Conservation (phyloP, 64 coral and sea anemone genomes). For the Hydrozoanthus tunicans region DNA sequence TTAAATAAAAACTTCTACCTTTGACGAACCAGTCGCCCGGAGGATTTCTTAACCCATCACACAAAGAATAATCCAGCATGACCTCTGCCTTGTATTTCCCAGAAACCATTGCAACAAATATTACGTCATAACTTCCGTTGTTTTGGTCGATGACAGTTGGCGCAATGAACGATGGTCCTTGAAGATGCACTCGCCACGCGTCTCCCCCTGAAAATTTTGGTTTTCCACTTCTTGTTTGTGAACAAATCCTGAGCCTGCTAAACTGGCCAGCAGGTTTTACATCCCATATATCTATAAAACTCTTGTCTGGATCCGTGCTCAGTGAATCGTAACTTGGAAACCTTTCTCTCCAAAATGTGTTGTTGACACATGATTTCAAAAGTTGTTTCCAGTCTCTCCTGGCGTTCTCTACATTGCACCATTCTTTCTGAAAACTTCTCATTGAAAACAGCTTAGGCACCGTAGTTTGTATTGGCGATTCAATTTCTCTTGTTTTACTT, state of each 20-base stretch:
- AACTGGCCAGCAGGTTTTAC: constrained; percentile 55
- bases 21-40: constrained; percentile 54
- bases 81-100: constrained; percentile 56
- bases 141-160: constrained; percentile 61
- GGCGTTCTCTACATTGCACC: constrained; percentile 47
- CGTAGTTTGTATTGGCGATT: background rate
- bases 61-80: constrained; percentile 55
- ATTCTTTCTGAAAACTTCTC: constrained; percentile 3
- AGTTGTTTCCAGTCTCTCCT: constrained; percentile 63
- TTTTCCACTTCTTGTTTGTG: constrained; percentile 13
- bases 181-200: constrained; percentile 56
- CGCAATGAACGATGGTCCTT: constrained; percentile 54
- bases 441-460: background rate
- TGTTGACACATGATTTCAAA: constrained; percentile 12
- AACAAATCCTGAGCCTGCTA: constrained; percentile 43
- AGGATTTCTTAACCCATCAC: constrained; percentile 60
- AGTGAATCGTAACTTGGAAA: background rate
- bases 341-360: constrained; percentile 31
- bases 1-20: constrained; percentile 16
- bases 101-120: constrained; percentile 57
- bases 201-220: constrained; percentile 57
- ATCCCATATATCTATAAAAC: constrained; percentile 61
- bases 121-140: constrained; percentile 62
- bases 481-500: background rate
- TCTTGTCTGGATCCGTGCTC: constrained; percentile 29